phyloP scores from a whole-genome alignment of 2,797 vertebrate species.

The Nothura maculosa region DNA sequence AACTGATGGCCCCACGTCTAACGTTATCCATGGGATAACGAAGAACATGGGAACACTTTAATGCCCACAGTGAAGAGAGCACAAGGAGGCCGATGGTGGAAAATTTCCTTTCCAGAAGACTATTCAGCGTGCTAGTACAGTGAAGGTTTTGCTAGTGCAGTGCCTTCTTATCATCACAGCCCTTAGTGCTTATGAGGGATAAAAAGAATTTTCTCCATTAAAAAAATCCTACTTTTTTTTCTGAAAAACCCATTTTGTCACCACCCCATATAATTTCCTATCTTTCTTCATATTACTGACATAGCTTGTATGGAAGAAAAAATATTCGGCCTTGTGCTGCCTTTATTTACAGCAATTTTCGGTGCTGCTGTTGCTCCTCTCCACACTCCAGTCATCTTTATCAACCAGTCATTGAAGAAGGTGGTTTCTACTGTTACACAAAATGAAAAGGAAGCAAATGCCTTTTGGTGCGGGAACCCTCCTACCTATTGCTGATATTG shows the following conservation, averaged over 20 bases:
- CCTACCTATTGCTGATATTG: background rate
- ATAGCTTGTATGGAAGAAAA: background rate
- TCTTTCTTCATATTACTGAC: background rate
- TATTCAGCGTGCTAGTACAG: background rate
- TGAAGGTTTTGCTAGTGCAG: background rate
- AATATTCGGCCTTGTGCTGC: background rate
- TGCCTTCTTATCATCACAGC: background rate
- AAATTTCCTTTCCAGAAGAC: slow-evolving; percentile 4
- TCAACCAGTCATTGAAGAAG: background rate
- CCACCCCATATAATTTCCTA: background rate
- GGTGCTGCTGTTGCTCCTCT: background rate
- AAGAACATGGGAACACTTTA: background rate
- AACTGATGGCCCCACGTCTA: background rate
- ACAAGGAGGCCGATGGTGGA: background rate
- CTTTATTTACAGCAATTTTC: background rate
- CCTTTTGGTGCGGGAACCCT: background rate
- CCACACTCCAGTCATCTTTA: background rate
- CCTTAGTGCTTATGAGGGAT: background rate
- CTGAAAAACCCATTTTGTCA: background rate
- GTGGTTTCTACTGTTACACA: background rate
- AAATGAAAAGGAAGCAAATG: background rate
- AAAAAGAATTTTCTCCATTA: background rate
- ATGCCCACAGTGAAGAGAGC: background rate
- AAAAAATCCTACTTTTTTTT: background rate
- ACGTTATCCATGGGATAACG: slow-evolving; percentile 22